These are phyloP conservation scores for Endotricha flammealis DNA, from an alignment of 2,888 invertebrate species.

Conservation along the genomic window DNA sequence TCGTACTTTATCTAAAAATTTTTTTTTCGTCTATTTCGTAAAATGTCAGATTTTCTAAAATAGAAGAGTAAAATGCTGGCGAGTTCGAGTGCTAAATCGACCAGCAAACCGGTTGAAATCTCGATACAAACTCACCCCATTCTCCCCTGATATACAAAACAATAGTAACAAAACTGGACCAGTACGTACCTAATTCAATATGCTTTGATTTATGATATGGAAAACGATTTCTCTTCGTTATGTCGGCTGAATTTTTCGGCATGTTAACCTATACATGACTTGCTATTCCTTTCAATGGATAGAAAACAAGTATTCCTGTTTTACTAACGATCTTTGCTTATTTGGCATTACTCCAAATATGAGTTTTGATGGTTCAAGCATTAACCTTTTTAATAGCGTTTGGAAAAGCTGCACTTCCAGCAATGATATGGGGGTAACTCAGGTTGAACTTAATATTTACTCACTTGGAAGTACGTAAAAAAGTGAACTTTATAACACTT, in stretches of 20 bases:
- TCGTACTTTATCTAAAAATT: too few relatives aligned
- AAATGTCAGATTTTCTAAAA: too few relatives aligned
- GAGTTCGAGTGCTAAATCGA: too few relatives aligned
- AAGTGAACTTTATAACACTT: too few relatives aligned
- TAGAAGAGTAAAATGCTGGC: too few relatives aligned
- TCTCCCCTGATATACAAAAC: slow-evolving; percentile 5
- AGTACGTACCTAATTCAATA: slow-evolving; percentile 59
- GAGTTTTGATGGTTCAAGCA: neutral
- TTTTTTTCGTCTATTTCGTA: too few relatives aligned
- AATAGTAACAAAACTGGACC: slow-evolving; percentile 30
- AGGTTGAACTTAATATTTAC: too few relatives aligned
- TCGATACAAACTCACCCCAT: slow-evolving; percentile 1
- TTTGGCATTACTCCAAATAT: slow-evolving; percentile 6
- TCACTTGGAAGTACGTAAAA: too few relatives aligned
- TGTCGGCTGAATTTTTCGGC: slow-evolving; percentile 50
- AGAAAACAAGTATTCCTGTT: slow-evolving; percentile 11
- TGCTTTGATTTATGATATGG: slow-evolving; percentile 58
- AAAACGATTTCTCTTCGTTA: slow-evolving; percentile 61
- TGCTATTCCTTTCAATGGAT: slow-evolving; percentile 32
- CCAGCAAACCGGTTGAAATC: too few relatives aligned
- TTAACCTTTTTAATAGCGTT: neutral
- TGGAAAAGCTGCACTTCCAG: neutral
- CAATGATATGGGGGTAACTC: too few relatives aligned
- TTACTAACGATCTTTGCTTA: slow-evolving; percentile 5
- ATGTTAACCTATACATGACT: slow-evolving; percentile 51